Evolutionary conservation across 1,140 invertebrate species (phyloP), one percentile per base, ranked within the genome.

Genomic region (Maniola jurtina): DNA sequence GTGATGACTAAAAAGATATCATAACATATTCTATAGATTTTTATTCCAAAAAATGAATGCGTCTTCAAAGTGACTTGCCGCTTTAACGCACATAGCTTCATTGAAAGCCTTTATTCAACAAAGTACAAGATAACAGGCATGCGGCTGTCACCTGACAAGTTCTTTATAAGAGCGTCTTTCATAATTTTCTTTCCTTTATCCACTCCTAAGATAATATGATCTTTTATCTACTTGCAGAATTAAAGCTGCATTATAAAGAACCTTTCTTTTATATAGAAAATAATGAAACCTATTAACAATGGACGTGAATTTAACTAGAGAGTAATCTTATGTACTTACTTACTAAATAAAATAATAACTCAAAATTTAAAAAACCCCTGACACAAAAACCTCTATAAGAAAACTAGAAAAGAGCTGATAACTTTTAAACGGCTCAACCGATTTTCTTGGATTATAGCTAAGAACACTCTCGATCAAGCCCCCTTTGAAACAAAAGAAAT

Each of bases 101-200:
- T 52, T 48, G 55, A 66, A 66, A 66, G 54, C 40, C 55, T 61
- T 80, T 75, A 73, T 75, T 72, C 69, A 76, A 65, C 71, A 68
- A 71, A 79, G 73, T 54, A 75, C 71, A 50, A 59, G 42, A 61
- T 47, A 52, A 34, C 56, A 40, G 47, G 72, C 66, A 57, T 65
- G 60, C 61, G 14, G 48, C 48, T 52, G 48, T 52, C 48, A 52
- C 48, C 48, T 52, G 48, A 52, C 48, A 52, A 52, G 14, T 52
- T 52, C 48, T 52, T 52, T 52, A 52, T 52, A 52, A 52, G 14
- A 52, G 14, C 48, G 48, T 52, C 48, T 52, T 52, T 52, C 7
- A 52, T 52, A 52, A 52, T 16, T 52, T 52, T 25, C 48, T 11
- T 52, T 52, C 14, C 14, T 14, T 52, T 52, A 25, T 52, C 48